Conservation (phyloP, 1,140 invertebrate species). For the Cydia splendana region DNA sequence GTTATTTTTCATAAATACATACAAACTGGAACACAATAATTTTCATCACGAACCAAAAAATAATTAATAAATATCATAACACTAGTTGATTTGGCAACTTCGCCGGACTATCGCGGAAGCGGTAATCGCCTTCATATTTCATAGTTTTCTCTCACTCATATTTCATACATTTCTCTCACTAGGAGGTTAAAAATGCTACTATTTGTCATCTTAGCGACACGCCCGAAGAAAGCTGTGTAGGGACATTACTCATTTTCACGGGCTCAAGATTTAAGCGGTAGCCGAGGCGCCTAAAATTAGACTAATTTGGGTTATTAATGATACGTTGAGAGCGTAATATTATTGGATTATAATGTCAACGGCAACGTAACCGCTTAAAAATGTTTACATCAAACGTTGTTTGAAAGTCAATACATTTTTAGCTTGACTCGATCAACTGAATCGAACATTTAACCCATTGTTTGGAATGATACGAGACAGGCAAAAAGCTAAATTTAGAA, state of each 20-base stretch:
- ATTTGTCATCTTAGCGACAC: constrained; percentile 24
- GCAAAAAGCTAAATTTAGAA: not conserved
- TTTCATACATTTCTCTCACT: not conserved
- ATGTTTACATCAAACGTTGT: not conserved
- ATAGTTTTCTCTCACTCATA: constrained; percentile 18
- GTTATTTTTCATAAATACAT: no score
- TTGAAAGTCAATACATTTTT: not conserved
- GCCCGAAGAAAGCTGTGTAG: not conserved
- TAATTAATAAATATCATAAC: no score
- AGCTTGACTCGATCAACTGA: not conserved
- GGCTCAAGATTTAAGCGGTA: not conserved
- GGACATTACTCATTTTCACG: constrained; percentile 14
- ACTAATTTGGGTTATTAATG: not conserved
- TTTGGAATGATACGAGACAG: not conserved
- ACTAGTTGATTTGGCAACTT: not conserved
- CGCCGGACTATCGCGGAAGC: constrained; percentile 3
- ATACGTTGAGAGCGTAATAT: not conserved
- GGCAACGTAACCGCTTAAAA: not conserved
- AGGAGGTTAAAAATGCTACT: not conserved
- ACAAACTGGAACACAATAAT: no score
- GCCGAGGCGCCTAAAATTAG: not conserved
- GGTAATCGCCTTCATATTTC: constrained; percentile 15
- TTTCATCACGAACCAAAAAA: no score
- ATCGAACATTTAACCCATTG: not conserved
- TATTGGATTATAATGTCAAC: constrained; percentile 3